Conservation (phyloP, 2,113 vertebrate species). For the Paedocypris sp. region DNA sequence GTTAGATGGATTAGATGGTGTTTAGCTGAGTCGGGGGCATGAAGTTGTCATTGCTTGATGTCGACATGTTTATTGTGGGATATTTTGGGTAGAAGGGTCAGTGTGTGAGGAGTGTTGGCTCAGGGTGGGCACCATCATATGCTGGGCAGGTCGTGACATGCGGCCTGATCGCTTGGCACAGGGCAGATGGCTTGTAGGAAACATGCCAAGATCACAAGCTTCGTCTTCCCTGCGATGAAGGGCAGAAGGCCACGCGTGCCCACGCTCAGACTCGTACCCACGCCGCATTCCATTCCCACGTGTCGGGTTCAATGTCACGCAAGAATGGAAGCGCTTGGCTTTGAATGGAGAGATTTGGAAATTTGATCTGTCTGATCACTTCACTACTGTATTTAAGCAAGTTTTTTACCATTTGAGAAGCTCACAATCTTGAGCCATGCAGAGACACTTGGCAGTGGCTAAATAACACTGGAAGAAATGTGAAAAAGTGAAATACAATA, state of each 20-base stretch:
- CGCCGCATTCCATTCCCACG: too few relatives aligned
- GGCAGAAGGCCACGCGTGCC: neutral
- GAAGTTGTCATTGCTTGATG: neutral
- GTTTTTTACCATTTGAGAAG: too few relatives aligned
- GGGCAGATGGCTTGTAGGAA: neutral
- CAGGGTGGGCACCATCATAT: neutral
- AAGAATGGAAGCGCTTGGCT: too few relatives aligned
- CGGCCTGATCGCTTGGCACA: conserved; percentile 34
- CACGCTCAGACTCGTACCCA: neutral
- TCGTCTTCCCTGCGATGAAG: conserved; percentile 16
- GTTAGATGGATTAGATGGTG: neutral
- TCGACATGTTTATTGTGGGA: neutral
- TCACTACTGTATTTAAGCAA: too few relatives aligned
- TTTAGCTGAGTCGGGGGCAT: neutral
- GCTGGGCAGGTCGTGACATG: conserved; percentile 31
- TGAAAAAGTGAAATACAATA: too few relatives aligned
- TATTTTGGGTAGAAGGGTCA: neutral
- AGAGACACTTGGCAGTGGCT: too few relatives aligned
- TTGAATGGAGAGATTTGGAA: neutral
- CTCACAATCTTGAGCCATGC: too few relatives aligned
- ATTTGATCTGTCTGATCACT: neutral
- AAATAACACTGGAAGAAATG: too few relatives aligned
- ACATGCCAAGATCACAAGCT: conserved; percentile 31
- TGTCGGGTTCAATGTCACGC: too few relatives aligned
- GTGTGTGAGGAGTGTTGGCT: neutral